Conservation (phyloP, 1,140 invertebrate genomes). For the Phocides pigmalion region DNA sequence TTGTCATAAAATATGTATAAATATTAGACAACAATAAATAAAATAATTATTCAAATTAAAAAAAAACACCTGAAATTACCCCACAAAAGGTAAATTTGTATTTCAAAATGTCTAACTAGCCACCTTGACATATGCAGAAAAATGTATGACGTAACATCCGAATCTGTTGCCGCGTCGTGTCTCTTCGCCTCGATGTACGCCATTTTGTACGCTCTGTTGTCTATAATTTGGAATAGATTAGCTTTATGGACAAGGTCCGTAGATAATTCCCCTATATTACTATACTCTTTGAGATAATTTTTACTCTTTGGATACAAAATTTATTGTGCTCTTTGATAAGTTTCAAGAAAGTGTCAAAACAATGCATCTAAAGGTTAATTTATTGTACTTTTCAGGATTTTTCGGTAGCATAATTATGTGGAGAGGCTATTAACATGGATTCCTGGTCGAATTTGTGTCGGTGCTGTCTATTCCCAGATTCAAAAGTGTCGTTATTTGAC, state of each 20-base stretch:
- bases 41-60: no score
- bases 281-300: no score
- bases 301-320: constrained; percentile 77
- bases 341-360: constrained; percentile 68
- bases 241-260: constrained; percentile 81
- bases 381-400: constrained; percentile 67
- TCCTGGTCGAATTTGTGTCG: constrained; percentile 77
- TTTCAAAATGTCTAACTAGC: no score
- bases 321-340: constrained; percentile 72
- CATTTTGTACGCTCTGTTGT: constrained; percentile 77
- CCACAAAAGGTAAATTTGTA: background rate
- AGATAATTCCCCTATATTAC: no score
- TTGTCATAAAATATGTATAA: no score
- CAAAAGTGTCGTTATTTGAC: constrained; percentile 67
- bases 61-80: no score
- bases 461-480: constrained; percentile 71
- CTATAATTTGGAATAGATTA: constrained; percentile 80
- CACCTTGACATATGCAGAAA: background rate
- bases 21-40: no score
- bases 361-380: constrained; percentile 53
- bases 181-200: constrained; percentile 38
- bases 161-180: constrained; percentile 3
- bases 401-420: constrained; percentile 60
- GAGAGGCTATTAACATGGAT: constrained; percentile 67
- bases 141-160: constrained; percentile 2